These are phyloP conservation scores for Cyrtorhinus lividipennis DNA, from an alignment of 1,140 invertebrate genomes.

Conservation along the genomic window DNA sequence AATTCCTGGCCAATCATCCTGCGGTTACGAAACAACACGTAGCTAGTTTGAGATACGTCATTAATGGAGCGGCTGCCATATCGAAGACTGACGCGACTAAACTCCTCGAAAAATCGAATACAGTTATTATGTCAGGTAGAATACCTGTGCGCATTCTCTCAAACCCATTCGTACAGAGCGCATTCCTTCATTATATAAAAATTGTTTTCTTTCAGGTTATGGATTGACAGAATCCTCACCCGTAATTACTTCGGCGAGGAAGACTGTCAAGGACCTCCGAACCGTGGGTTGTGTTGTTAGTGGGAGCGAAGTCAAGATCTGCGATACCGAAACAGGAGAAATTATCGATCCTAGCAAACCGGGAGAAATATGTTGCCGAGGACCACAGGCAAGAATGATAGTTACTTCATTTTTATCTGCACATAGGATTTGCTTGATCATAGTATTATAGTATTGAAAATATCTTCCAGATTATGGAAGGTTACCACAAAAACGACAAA, in stretches of 20 bases:
- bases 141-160: no score
- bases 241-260: conserved; percentile 12
- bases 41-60: conserved; percentile 11
- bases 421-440: no score
- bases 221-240: conserved; percentile 21
- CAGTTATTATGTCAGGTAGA: conserved; percentile 27
- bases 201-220: no score
- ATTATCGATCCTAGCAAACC: conserved; percentile 29
- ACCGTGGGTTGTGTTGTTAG: conserved; percentile 26
- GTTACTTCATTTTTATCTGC: no score
- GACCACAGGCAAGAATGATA: conserved; percentile 25
- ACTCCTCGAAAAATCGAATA: conserved; percentile 26
- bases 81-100: conserved; percentile 18
- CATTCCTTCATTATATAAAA: no score
- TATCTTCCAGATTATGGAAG: conserved; percentile 36
- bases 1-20: conserved; percentile 47
- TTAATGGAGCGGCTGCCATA: conserved; percentile 24
- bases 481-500: conserved; percentile 48
- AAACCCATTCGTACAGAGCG: no score
- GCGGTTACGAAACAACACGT: conserved; percentile 30
- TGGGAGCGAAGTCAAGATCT: conserved; percentile 26
- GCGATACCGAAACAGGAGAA: conserved; percentile 26
- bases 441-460: no score
- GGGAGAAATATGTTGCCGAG: conserved; percentile 35
- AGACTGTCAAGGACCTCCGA: conserved; percentile 5